Percentiles rank a stretch among this genome's conserved stretches.
These are phyloP conservation scores for Palythoa grandiflora DNA, from an alignment of 92 coral and sea anemone genomes.

Conservation along the genomic window DNA sequence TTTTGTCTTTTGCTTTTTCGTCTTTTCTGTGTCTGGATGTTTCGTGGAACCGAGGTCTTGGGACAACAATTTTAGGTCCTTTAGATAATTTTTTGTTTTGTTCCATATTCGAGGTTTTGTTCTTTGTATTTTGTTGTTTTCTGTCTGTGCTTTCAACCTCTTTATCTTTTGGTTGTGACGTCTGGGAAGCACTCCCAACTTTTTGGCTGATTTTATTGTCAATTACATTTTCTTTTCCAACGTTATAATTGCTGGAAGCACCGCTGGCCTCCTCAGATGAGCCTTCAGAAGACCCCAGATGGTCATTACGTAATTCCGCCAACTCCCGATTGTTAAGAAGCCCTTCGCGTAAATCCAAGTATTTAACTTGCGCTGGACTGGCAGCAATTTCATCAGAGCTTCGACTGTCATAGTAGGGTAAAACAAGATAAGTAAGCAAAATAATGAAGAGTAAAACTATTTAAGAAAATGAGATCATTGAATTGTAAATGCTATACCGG, in stretches of 20 bases:
- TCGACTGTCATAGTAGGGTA: neutral
- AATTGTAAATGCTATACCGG: too few relatives aligned
- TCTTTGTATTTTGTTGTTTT: neutral
- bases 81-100: neutral
- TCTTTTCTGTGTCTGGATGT: constrained; percentile 1
- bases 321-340: constrained; percentile 28
- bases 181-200: neutral
- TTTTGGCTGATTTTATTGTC: neutral
- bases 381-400: neutral
- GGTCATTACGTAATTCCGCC: constrained; percentile 11
- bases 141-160: neutral
- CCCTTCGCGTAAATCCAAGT: constrained; percentile 40
- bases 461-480: too few relatives aligned
- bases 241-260: neutral
- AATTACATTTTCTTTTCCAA: neutral
- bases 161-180: neutral
- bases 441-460: too few relatives aligned
- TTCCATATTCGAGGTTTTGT: neutral
- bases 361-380: constrained; percentile 30
- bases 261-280: constrained; percentile 46
- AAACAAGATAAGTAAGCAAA: neutral
- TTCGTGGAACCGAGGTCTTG: constrained; percentile 7
- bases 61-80: constrained; percentile 14
- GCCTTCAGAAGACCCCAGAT: constrained; percentile 39
- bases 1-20: neutral